Evolutionary conservation across 2,113 vertebrate species (phyloP).

Genomic region (Poecilia latipinna): DNA sequence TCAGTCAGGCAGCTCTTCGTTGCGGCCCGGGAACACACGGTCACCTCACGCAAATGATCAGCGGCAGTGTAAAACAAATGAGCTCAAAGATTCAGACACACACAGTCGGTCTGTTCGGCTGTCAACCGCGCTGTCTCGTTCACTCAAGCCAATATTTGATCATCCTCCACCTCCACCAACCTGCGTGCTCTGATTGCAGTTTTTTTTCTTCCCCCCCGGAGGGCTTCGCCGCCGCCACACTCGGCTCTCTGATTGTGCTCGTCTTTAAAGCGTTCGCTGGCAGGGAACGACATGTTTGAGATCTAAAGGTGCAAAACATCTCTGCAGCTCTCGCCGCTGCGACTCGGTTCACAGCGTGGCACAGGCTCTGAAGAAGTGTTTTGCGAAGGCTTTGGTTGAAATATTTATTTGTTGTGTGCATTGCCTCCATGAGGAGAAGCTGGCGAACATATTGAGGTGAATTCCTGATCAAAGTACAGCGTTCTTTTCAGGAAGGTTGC

Average conservation of each 20-base stretch:
- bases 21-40: not conserved
- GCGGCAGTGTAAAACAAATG: not conserved
- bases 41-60: not conserved
- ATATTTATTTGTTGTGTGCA: slow-evolving; percentile 34
- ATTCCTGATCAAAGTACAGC: slow-evolving; percentile 16
- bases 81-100: not conserved
- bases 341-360: not conserved
- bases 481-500: not conserved
- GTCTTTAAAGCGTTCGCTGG: slow-evolving; percentile 29
- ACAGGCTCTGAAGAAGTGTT: slow-evolving; percentile 20
- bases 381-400: slow-evolving; percentile 26
- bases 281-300: slow-evolving; percentile 21
- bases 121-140: slow-evolving; percentile 8
- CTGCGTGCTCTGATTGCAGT: slow-evolving; percentile 30
- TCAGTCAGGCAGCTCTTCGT: not conserved
- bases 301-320: slow-evolving; percentile 30
- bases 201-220: not conserved
- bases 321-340: not conserved
- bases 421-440: not conserved
- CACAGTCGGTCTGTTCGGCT: not conserved
- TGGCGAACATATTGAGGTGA: not conserved
- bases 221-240: slow-evolving; percentile 17
- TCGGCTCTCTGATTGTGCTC: slow-evolving; percentile 26
- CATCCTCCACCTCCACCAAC: slow-evolving; percentile 22
- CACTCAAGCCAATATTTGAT: slow-evolving; percentile 20